Percentiles rank a stretch among this genome's conserved stretches.
Evolutionary conservation across 1,140 invertebrate species (phyloP).

Genomic region (Drosophila albomicans): DNA sequence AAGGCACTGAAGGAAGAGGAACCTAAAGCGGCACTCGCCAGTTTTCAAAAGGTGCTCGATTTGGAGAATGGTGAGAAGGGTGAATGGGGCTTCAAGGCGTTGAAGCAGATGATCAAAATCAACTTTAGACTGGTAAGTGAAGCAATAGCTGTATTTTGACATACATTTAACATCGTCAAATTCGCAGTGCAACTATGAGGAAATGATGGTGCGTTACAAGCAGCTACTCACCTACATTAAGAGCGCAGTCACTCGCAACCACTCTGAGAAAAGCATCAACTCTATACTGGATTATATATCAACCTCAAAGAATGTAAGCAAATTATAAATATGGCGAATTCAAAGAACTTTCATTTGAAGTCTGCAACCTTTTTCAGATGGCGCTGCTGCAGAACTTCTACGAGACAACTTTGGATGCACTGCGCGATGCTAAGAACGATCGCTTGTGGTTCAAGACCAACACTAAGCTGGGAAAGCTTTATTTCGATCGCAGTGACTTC

Average conservation of each 20-base stretch:
- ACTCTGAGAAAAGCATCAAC: constrained; percentile 99
- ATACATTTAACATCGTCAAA: constrained; percentile 1
- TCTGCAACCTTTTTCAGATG: constrained; percentile 89
- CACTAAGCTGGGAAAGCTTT: constrained; percentile 99
- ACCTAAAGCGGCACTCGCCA: constrained; percentile 94
- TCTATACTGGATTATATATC: constrained; percentile 99
- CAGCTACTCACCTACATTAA: constrained; percentile 99
- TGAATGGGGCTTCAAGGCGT: constrained; percentile 99
- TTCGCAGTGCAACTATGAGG: constrained; percentile 94
- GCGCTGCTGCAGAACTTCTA: constrained; percentile 99
- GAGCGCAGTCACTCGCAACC: constrained; percentile 99
- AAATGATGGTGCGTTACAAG: constrained; percentile 99
- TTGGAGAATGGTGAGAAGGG: constrained; percentile 99
- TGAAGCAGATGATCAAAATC: constrained; percentile 99
- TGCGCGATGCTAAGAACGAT: constrained; percentile 99
- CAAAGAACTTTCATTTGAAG: neutral
- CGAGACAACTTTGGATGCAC: constrained; percentile 98
- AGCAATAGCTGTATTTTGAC: neutral
- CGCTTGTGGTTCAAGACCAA: constrained; percentile 99
- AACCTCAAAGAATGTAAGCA: constrained; percentile 97
- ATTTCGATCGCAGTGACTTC: constrained; percentile 98
- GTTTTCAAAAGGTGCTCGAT: constrained; percentile 98
- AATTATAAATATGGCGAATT: neutral
- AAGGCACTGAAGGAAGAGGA: constrained; percentile 99
- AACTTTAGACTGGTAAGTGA: constrained; percentile 96